Evolutionary conservation across 2,113 vertebrate species (phyloP), one percentile per base, ranked within the genome.

Genomic region (Rhadina sibilatrix): DNA sequence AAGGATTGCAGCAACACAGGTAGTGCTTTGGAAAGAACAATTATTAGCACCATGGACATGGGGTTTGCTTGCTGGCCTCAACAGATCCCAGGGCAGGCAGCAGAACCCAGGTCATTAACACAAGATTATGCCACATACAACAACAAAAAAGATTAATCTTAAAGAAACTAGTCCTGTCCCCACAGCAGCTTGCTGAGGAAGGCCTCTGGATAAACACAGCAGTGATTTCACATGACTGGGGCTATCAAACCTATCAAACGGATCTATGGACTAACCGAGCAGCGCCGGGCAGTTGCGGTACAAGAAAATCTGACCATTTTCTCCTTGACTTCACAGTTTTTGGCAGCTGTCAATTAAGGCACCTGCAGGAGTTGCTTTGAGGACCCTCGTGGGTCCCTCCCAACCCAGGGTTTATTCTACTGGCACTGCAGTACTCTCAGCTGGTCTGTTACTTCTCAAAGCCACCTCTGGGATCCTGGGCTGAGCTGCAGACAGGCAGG

Each of bases 401-500:
- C 35, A 76, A 11, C 40, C 50, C 64, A 56, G 71, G 56, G 37
- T 70, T 70, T 28, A 24, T 14, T 63, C 35, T 63, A 71, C 28
- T 33, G 70, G 68, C 56, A 33, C 35, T n/a, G 8, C 22, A 69
- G 27, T 50, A 46, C 50, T 82, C 52, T 50, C 69, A 50, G 31
- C 38, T 0, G 6, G 66, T 38, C 30, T 57, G 6, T 7, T 11
- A 35, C 12, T 49, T 40, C 57, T 59, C 59, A 28, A 33, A 81
- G 63, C 5, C 16, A 49, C 37, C 81, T 74, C 10, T 46, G 85
- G 78, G 66, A 66, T 42, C 47, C 65, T 31, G 44, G 63, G 68
- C 61, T 42, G 71, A 89, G 95, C 35, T 63, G 56, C 74, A 64
- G 25, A 15, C 44, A 42, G 38, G n/a, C 82, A 88, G 79, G 86